These are phyloP conservation scores for Lerema accius DNA, from an alignment of 1,140 invertebrate species.

Conservation along the genomic window DNA sequence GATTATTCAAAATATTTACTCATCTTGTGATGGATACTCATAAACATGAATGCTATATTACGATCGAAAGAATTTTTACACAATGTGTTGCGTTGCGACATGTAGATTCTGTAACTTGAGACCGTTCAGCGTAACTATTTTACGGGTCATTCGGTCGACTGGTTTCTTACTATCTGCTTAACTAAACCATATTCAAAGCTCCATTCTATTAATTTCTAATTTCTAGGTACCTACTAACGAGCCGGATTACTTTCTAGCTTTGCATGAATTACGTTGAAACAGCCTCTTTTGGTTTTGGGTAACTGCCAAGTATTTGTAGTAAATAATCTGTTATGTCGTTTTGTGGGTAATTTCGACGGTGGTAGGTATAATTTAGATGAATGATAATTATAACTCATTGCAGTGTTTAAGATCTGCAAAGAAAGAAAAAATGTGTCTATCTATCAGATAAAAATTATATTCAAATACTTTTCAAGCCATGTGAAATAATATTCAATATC, in stretches of 20 bases:
- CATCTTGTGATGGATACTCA: not conserved
- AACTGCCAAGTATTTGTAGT: constrained; percentile 30
- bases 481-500: too few species aligned
- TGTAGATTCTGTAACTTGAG: not conserved
- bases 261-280: constrained; percentile 77
- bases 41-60: not conserved
- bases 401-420: too few species aligned
- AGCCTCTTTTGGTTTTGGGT: constrained; percentile 79
- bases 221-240: constrained; percentile 5
- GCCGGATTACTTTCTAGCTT: constrained; percentile 44
- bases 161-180: not conserved
- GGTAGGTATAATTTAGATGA: too few species aligned
- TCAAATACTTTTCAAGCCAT: too few species aligned
- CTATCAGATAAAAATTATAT: too few species aligned
- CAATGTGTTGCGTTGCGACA: not conserved
- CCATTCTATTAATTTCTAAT: not conserved
- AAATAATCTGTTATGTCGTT: not conserved
- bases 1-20: not conserved
- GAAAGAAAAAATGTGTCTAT: too few species aligned
- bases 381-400: too few species aligned
- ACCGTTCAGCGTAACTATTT: not conserved
- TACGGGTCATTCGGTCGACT: constrained; percentile 1
- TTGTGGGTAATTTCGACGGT: not conserved
- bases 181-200: not conserved
- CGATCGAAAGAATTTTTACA: constrained; percentile 3